Base-by-base conservation (phyloP, 1,140 invertebrate genomes). In the Coelopa frigida region DNA sequence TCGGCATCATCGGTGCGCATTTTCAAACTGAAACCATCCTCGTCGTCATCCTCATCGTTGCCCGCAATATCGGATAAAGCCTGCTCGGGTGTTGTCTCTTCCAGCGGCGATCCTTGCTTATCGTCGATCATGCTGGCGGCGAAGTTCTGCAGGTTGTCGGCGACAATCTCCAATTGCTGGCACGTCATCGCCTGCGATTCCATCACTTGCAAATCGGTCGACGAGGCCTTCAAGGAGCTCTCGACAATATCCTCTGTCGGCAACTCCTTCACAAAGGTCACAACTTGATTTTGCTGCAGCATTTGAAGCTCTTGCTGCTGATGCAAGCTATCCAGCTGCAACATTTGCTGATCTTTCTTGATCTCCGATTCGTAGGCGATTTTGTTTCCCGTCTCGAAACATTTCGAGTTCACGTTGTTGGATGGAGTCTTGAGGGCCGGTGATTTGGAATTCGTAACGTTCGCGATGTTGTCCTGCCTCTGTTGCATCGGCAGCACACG, bases 401-500 rank as follows among this genome's bases (percentile, higher is more conserved):
- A 48, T 33, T 40, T 57, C 37, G 32, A 40, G 39, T 37, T 31
- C 3, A 46, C 41, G 22, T 42, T 46, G 20, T 17, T 26, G 38
- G 24, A 44, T 38, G 14, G 14, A 33, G 32, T n/a, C 6, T 36
- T 20, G 51, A 37, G 3, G 58, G 15, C 20, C 12, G 23, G 6
- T 42, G 31, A n/a, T 44, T 26, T 14, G 21, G 15, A 23, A 36
- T 24, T 44, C 3, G 18, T 44, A 2, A 11, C 35, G 14, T 11
- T 45, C 21, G 17, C 40, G n/a, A 18, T 38, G 14, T 18, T 44
- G 21, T 32, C 55, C 38, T 66, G 57, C 0, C 65, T 57, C 10
- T 76, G 75, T 52, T 83, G 83, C 74, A 87, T 82, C 1, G 84
- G 84, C 23, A 85, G 54, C 11, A 87, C 84, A 44, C 83, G 74